Base-by-base conservation (phyloP, 2,797 vertebrate genomes). In the Okamejei kenojei region DNA sequence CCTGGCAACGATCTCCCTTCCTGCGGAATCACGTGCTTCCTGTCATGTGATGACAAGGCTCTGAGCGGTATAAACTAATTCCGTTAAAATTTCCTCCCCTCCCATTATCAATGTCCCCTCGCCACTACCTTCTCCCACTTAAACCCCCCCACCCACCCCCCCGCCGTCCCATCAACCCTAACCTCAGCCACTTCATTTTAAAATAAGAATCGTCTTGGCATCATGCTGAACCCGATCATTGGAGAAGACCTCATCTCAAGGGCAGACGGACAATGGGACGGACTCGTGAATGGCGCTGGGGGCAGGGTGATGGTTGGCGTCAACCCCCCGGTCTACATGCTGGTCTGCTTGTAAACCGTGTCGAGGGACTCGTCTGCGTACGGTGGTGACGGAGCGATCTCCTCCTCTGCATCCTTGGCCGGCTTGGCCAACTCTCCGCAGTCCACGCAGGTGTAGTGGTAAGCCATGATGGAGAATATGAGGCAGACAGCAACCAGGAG, bases 401-500 rank as follows among this genome's bases (percentile, higher is more conserved):
- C 68, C 81, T 95, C 94, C 6, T 94, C 93, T 1, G 80, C 82
- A 0, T 96, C 94, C 0, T 95, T 94, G 21, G 35, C 32, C 86
- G 94, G 95, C 90, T 95, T 29, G 5, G 6, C 94, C 58, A 97
- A 80, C 94, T 97, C 94, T 1, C 97, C 95, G 1, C 96, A 96
- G 94, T 97, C 95, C 7, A 97, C 95, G 61, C 98, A 98, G 65
- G 97, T 96, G 95, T 99, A 99, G 96, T 98, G 98, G 94, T 96
- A 95, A 86, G 97, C 96, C 98, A 99, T 99, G 96, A 99, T 95
- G 95, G 98, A 98, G 96, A 99, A 99, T 95, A 99, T 96, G 95
- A 98, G 38, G 96, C 95, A 97, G 94, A 99, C 97, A 0, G 94
- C 96, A 94, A 99, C 92, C 94, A 99, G 96, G 93, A 99, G 96